Evolutionary conservation across 2,888 invertebrate species (phyloP).

Genomic region (Limnephilus marmoratus): DNA sequence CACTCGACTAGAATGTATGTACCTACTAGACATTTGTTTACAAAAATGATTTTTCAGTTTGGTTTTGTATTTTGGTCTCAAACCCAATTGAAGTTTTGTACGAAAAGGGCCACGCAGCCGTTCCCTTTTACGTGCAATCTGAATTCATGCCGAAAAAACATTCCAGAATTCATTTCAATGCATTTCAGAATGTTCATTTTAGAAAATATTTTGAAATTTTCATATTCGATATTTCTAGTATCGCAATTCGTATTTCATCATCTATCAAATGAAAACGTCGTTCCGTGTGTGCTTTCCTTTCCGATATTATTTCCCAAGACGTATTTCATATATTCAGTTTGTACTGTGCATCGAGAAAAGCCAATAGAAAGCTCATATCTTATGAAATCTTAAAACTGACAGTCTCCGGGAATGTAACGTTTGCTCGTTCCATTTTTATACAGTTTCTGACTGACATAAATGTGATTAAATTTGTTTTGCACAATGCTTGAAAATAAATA

Average conservation of each 20-base stretch:
- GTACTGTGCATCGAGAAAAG: neutral
- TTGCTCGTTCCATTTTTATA: neutral
- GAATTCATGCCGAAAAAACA: neutral
- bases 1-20: no score
- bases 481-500: no score
- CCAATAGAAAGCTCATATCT: neutral
- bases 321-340: neutral
- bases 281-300: slow-evolving; percentile 9
- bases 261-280: slow-evolving; percentile 20
- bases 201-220: neutral
- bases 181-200: neutral
- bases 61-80: neutral
- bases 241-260: neutral
- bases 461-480: neutral
- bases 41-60: no score
- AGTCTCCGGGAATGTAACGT: neutral
- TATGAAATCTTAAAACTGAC: neutral
- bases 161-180: neutral
- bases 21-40: no score
- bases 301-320: slow-evolving; percentile 2
- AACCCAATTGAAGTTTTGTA: neutral
- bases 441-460: neutral
- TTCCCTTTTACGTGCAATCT: neutral
- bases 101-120: no score
- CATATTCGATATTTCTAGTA: neutral